Base-by-base conservation (phyloP, 2,113 vertebrate genomes). In the Laterallus jamaicensis region DNA sequence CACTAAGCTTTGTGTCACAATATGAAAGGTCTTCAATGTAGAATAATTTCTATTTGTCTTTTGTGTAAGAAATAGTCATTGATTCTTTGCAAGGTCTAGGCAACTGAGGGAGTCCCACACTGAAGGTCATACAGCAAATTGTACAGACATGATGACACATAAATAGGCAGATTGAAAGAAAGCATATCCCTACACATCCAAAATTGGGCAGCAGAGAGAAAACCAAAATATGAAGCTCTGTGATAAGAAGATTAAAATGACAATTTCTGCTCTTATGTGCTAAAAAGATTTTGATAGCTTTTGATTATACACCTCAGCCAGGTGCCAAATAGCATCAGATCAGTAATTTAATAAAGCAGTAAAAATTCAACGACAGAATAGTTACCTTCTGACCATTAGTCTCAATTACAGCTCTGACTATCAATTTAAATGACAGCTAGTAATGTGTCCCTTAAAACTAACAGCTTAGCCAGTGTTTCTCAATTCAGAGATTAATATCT, bases 381-480 rank as follows among this genome's bases (percentile, higher is more conserved):
- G 63, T 94, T 96, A 96, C 69, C 54, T 94, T 96, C 95, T 96
- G 94, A 96, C 14, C 59, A 0, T 97, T 96, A 92, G 31, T 97
- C 81, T 97, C 49, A 95, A 96, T 97, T 97, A 96, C 75, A 91
- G 42, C 49, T 95, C 88, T 82, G 92, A 70, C 81, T 94, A 89
- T 96, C 91, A 97, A 96, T 97, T 97, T 97, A 96, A 95, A 91
- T 97, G 97, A 90, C 93, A 97, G 84, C 82, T 97, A 94, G 82
- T 95, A 97, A 96, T 68, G 19, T 95, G 79, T 95, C 94, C 95
- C 91, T 97, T 98, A 96, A 97, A 97, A 86, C 97, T 95, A 98
- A 97, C 90, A 95, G 69, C 62, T 90, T 93, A 96, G 85, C 59
- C 52, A 96, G 79, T 96, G 85, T 96, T 97, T 97, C 94, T 96